Evolutionary conservation across 2,113 vertebrate genomes (phyloP), one percentile per base, ranked within the genome.

Genomic region (Chaetorhynchus papuensis): DNA sequence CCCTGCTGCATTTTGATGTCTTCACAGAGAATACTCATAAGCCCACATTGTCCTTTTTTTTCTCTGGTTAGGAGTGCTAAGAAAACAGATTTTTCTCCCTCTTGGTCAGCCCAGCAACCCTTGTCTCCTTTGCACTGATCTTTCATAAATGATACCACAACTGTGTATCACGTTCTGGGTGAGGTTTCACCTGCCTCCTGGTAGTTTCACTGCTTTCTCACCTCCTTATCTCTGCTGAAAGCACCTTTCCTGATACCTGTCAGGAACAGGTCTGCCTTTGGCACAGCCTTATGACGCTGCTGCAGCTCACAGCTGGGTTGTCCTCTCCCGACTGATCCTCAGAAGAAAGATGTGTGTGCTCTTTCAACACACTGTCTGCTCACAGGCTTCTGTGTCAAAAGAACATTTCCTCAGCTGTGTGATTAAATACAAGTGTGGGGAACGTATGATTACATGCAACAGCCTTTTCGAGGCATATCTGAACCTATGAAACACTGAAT

Each of bases 101-200:
- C 39, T 22, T 21, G 8, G 52, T 27, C 45, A 87, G 23, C 9
- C 4, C 45, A 61, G 37, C 13, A 53, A 12, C 24, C 21, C 23
- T 50, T 14, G 9, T 30, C 42, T 22, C 26, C 52, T 75, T 50
- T n/a, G 21, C 70, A 10, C 2, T 23, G 26, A 39, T 45, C 72
- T 44, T 74, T 49, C 44, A 12, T 15, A 21, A 77, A 17, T 2
- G 15, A 35, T 21, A 37, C 8, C 28, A 30, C 20, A 45, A 50
- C 19, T 15, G 33, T 1, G 3, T 23, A 1, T 10, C 23, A 66
- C 22, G 39, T 5, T 54, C 27, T 9, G 22, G 15, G 28, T 0
- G 3, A 87, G 19, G 27, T 33, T 75, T 31, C 65, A 44, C 12
- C 71, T 37, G 28, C 28, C 39, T 69, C 56, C 64, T 9, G 21